Base-by-base conservation (phyloP, 2,797 vertebrate species). In the Champsocephalus gunnari region DNA sequence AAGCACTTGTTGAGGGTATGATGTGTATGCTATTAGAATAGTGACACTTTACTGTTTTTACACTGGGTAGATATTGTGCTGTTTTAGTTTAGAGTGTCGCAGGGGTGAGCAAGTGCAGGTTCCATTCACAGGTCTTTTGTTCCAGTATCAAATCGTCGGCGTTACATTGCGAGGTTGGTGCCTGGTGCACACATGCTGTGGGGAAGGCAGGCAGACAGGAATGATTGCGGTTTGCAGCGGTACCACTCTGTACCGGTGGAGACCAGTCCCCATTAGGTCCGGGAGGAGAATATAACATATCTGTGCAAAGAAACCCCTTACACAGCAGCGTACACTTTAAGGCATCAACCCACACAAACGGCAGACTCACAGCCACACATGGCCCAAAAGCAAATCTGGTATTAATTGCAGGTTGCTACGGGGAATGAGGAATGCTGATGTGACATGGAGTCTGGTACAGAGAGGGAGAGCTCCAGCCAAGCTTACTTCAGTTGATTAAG, bases 181-280 rank as follows among this genome's bases (percentile, higher is more conserved):
- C 84, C 89, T 92, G 88, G 88, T 75, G 79, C 79, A 65, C 81
- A 83, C 71, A 79, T 84, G 83, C 67, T 81, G 72, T 16, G 65
- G 65, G 59, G 49, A 75, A 69, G 62, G 62, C 77, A 82, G 71
- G 57, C 86, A 87, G 82, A 82, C 88, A 83, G 83, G 83, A 91
- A 84, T 87, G 85, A 82, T 51, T 84, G 77, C 19, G 73, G 68
- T 78, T 69, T 83, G 75, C 80, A 82, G 79, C 19, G 44, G 86
- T 92, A 90, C 91, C 92, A 82, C 75, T 80, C 87, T 73, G 90
- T 92, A 82, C 88, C 70, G 57, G 80, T 24, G 67, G 68, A 87
- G 75, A 85, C 83, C 68, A 80, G 76, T 66, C 72, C 62, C 82
- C 78, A 77, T 88, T 82, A 85, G 85, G 83, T 86, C 84, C 86